Percentiles rank a stretch among this genome's conserved stretches.
phyloP scores from a whole-genome alignment of 1,140 invertebrate species.

The Grapholita molesta region DNA sequence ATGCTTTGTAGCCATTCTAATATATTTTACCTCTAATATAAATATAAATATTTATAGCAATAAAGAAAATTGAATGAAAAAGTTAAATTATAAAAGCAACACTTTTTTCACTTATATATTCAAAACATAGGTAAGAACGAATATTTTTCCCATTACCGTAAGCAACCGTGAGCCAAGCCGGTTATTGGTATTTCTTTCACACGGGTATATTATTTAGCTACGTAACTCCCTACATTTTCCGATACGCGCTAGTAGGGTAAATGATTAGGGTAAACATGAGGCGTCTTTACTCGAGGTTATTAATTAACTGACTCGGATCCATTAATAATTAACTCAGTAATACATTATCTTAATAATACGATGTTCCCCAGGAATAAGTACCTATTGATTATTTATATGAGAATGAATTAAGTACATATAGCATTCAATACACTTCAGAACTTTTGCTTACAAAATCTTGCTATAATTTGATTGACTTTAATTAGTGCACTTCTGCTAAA shows the following conservation, averaged over 20 bases:
- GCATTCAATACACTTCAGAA: too few species aligned
- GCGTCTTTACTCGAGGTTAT: not conserved
- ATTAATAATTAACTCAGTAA: constrained; percentile 7
- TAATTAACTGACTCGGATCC: not conserved
- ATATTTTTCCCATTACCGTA: not conserved
- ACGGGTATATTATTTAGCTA: not conserved
- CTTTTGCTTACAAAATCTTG: too few species aligned
- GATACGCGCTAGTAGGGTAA: not conserved
- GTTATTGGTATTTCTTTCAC: not conserved
- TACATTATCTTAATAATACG: not conserved
- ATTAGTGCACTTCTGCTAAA: not conserved
- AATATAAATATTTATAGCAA: too few species aligned
- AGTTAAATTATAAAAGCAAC: too few species aligned
- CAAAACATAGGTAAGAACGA: not conserved
- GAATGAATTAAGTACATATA: too few species aligned
- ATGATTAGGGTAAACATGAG: not conserved
- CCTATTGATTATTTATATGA: not conserved
- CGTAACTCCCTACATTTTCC: not conserved
- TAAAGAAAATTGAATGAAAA: too few species aligned
- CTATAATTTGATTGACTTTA: too few species aligned
- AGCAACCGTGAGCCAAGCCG: not conserved
- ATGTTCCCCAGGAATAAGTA: not conserved
- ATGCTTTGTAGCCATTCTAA: too few species aligned
- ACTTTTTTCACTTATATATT: not conserved
- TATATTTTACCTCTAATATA: too few species aligned